Percentiles rank a stretch among this genome's conserved stretches.
Evolutionary conservation across 2,113 vertebrate genomes (phyloP).

Genomic region (Esox niger): DNA sequence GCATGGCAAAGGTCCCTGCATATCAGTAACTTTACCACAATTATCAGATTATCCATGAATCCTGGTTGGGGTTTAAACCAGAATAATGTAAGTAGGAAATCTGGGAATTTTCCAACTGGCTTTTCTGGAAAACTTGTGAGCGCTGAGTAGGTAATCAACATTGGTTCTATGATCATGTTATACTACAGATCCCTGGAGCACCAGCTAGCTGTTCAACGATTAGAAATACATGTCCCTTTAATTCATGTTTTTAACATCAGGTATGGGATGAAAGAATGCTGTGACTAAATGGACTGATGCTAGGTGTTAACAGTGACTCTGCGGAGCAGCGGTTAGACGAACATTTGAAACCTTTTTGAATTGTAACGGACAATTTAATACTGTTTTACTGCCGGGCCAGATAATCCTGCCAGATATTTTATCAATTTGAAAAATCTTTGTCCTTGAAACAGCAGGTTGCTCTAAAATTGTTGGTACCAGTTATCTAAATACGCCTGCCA

Average conservation of each 20-base stretch:
- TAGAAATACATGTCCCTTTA: constrained; percentile 47
- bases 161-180: neutral
- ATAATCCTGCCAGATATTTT: too few relatives aligned
- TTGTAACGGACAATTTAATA: neutral
- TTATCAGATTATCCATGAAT: too few relatives aligned
- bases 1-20: too few relatives aligned
- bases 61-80: too few relatives aligned
- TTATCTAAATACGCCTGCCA: neutral
- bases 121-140: neutral
- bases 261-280: neutral
- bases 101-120: neutral
- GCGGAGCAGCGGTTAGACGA: neutral
- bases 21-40: too few relatives aligned
- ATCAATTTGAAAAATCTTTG: constrained; percentile 17
- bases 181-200: neutral
- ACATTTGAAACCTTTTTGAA: too few relatives aligned
- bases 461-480: neutral
- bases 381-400: constrained; percentile 32
- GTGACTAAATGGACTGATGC: neutral
- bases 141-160: neutral
- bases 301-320: neutral
- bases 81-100: too few relatives aligned
- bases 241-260: constrained; percentile 16
- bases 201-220: neutral
- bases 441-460: constrained; percentile 10